A percentile compares a stretch with the other conserved stretches of the same genome.
These are phyloP conservation scores for Rhagologus leucostigma DNA, from an alignment of 2,113 vertebrate species.

Conservation along the genomic window DNA sequence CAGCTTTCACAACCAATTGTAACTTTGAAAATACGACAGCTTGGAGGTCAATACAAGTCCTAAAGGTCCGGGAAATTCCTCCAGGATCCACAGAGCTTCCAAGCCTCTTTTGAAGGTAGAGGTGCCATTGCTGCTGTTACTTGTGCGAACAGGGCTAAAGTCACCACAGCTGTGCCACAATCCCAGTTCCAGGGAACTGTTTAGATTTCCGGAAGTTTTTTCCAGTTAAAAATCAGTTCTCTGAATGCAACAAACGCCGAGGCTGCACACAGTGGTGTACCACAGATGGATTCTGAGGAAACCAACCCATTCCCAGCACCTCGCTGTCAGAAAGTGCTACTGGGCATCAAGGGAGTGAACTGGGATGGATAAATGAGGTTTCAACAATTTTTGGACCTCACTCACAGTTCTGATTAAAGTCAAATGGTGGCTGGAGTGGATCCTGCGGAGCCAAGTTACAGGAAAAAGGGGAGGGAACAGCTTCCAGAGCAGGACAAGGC, in stretches of 20 bases:
- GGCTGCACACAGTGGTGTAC: not conserved
- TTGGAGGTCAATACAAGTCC: not conserved
- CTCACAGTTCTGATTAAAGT: conserved; percentile 23
- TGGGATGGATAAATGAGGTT: conserved; percentile 44
- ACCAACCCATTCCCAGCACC: not conserved
- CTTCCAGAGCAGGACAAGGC: not conserved
- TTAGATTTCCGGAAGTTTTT: not conserved
- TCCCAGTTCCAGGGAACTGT: not conserved
- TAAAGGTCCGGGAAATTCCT: not conserved
- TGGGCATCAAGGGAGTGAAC: not conserved
- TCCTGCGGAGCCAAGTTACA: not conserved
- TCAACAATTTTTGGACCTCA: not conserved
- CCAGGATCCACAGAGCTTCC: not conserved
- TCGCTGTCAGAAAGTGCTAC: not conserved
- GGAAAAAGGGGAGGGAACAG: not conserved
- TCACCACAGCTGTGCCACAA: not conserved
- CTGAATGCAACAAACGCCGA: not conserved
- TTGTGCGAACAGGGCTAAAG: not conserved
- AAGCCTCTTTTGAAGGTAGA: rapidly evolving
- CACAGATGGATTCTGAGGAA: conserved; percentile 9
- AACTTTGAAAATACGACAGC: not conserved
- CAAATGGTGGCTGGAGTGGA: not conserved
- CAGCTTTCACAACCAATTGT: not conserved
- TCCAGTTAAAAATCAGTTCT: not conserved
- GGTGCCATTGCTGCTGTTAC: not conserved